Evolutionary conservation across 35 echinoderm and acorn worm species (phyloP).

Genomic region (Holothuria glaberrima): DNA sequence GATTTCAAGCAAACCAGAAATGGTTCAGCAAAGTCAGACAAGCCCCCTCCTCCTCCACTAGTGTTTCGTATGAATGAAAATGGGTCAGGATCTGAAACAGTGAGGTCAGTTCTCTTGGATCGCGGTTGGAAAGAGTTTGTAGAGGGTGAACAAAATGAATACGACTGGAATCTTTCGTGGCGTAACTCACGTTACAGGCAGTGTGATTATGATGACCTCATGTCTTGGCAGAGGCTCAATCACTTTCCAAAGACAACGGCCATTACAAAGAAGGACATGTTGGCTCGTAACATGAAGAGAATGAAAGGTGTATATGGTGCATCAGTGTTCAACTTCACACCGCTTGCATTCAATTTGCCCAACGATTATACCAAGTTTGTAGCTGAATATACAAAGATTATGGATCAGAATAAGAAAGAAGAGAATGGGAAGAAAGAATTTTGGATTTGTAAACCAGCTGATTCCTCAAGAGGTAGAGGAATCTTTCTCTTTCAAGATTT

Average conservation of each 20-base stretch:
- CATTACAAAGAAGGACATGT: constrained; percentile 85
- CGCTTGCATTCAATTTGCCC: constrained; percentile 82
- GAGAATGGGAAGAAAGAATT: constrained; percentile 43
- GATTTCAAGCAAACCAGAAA: constrained; percentile 18
- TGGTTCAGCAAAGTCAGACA: not conserved
- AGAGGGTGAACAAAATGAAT: constrained; percentile 73
- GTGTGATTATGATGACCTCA: constrained; percentile 76
- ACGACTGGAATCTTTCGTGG: constrained; percentile 95
- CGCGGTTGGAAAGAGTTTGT: constrained; percentile 87
- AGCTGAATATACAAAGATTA: constrained; percentile 78
- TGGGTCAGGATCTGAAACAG: constrained; percentile 64
- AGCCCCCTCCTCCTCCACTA: constrained; percentile 39
- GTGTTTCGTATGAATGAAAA: constrained; percentile 75
- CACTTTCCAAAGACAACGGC: constrained; percentile 90
- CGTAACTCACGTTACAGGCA: constrained; percentile 64
- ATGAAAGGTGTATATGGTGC: constrained; percentile 90
- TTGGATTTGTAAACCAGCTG: constrained; percentile 95
- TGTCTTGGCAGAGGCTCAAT: constrained; percentile 88
- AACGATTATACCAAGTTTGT: constrained; percentile 98
- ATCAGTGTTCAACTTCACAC: constrained; percentile 85
- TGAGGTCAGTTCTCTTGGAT: constrained; percentile 67
- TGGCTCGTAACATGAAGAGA: constrained; percentile 86
- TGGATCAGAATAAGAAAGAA: constrained; percentile 65
- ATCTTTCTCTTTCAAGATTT: constrained; percentile 94
- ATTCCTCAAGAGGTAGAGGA: constrained; percentile 80